Evolutionary conservation across 2,797 vertebrate species (phyloP), one percentile per base, ranked within the genome.

Genomic region (Acipenser transmontanus): DNA sequence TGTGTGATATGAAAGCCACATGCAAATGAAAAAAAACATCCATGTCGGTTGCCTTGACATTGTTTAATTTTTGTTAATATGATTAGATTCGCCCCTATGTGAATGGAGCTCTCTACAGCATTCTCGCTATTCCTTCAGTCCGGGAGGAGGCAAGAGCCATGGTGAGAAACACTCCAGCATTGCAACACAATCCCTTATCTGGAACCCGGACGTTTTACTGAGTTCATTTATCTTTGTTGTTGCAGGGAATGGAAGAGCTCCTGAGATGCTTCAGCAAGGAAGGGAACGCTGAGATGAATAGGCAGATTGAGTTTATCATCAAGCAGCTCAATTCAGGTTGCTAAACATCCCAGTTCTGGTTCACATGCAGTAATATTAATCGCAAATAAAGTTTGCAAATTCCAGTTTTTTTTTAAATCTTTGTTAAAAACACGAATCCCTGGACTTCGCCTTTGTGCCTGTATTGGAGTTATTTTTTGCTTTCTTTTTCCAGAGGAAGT

Each of bases 261-360:
- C 88, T 99, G 17, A 77, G 76, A 69, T 96, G 94, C 81, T 98
- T 95, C 87, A 89, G 89, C 76, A 94, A 89, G 80, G 95, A 98
- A 79, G 91, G 93, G 73, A 94, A 87, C 7, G 83, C 88, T 0
- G 93, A 95, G 71, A 91, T 94, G 78, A 91, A 90, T 83, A 90
- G 91, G 59, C 96, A 98, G 81, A 93, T 98, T 61, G 91, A 95
- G 77, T 97, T 92, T 71, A 94, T 99, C 81, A 93, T 99, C 76
- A 91, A 89, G 77, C 94, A 98, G 65, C 93, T 99, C 0, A 95
- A 93, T 76, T 95, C 95, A 74, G 93, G 96, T 99, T 70, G 34
- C 34, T 34, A 34, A 34, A 34, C 4, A 34, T 34, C 34, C 34
- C 54, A 7, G 11, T 57, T 10, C 14, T 57, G 54, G 9, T 57